phyloP scores from a whole-genome alignment of 2,797 vertebrate species.

The Pagetopsis macropterus region DNA sequence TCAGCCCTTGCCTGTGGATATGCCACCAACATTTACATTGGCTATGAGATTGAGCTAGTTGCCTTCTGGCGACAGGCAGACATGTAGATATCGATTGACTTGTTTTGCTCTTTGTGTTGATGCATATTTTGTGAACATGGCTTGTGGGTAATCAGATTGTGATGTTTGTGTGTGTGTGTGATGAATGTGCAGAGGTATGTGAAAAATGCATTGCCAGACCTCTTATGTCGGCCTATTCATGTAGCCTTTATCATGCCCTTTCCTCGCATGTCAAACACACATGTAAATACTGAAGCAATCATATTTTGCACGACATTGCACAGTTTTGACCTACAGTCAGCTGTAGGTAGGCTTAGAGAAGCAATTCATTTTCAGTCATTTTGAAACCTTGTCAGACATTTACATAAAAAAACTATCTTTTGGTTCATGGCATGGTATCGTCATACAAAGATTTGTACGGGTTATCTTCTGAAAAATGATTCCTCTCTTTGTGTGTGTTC shows the following conservation, averaged over 20 bases:
- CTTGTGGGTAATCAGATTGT: conserved; percentile 42
- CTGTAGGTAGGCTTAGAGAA: not conserved
- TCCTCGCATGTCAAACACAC: conserved; percentile 53
- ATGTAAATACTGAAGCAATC: conserved; percentile 50
- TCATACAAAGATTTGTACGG: no score
- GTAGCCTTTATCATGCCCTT: conserved; percentile 55
- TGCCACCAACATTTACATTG: conserved; percentile 75
- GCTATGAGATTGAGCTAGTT: conserved; percentile 64
- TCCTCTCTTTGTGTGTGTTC: no score
- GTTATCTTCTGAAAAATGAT: no score
- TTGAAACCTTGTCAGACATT: not conserved
- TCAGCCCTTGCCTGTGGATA: conserved; percentile 76
- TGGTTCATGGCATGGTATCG: not conserved
- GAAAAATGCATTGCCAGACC: conserved; percentile 27
- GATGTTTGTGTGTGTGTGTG: conserved; percentile 27
- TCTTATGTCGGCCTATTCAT: conserved; percentile 15
- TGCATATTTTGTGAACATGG: conserved; percentile 54
- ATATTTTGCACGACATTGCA: conserved; percentile 12
- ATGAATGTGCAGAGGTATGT: conserved; percentile 35
- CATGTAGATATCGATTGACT: conserved; percentile 61
- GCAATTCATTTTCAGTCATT: not conserved
- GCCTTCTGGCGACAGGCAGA: conserved; percentile 64
- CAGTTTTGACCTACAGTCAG: conserved; percentile 8
- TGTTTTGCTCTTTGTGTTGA: conserved; percentile 49
- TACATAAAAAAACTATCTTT: not conserved